phyloP scores from a whole-genome alignment of 2,797 vertebrate genomes.

The Ispidina picta region DNA sequence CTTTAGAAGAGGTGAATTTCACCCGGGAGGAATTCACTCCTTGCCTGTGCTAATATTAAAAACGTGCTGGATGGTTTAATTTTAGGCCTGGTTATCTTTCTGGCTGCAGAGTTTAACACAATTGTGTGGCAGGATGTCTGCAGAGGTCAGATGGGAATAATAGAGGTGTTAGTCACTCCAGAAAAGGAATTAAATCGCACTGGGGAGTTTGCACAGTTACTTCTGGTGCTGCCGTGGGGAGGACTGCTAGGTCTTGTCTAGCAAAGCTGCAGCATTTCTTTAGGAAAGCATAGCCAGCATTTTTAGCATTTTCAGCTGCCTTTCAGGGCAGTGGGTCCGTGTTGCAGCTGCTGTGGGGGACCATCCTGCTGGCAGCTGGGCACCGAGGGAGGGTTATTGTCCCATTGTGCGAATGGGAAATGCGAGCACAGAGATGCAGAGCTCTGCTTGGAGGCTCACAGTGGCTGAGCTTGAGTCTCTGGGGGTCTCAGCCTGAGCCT shows the following conservation, averaged over 20 bases:
- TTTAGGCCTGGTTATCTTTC: constrained; percentile 12
- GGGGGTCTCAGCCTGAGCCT: neutral
- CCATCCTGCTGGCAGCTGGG: neutral
- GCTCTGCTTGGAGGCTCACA: neutral
- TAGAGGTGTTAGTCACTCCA: constrained; percentile 35
- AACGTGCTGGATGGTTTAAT: constrained; percentile 13
- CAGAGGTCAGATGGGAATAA: constrained; percentile 40
- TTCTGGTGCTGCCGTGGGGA: neutral
- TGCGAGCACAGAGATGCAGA: neutral
- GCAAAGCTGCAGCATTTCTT: neutral
- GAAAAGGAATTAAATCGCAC: neutral
- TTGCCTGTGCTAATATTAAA: neutral
- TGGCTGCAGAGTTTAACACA: neutral
- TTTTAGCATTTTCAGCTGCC: neutral
- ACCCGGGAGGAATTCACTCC: neutral
- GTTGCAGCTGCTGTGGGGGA: neutral
- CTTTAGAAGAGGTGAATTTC: neutral
- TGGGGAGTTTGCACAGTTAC: neutral
- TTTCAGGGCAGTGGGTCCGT: neutral
- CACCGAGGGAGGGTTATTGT: neutral
- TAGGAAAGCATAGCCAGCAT: neutral
- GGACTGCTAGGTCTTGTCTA: neutral
- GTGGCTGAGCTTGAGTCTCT: neutral
- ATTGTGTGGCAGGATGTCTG: constrained; percentile 47
- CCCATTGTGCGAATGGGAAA: neutral